These are phyloP conservation scores for Clinocottus analis DNA, from an alignment of 2,113 vertebrate species.

Conservation along the genomic window DNA sequence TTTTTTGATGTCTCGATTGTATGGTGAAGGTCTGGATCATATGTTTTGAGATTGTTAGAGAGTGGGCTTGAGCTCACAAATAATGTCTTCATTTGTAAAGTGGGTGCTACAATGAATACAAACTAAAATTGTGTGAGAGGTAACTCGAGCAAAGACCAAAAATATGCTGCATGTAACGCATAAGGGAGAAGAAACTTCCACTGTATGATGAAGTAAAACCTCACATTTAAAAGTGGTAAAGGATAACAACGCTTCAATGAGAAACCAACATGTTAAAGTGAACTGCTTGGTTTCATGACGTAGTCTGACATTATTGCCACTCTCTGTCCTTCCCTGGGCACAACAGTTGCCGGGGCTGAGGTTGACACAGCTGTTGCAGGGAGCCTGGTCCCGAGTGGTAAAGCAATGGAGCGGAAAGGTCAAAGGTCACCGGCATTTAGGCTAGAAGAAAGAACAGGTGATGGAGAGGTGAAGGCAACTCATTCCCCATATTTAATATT, in stretches of 20 bases:
- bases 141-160: not conserved
- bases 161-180: not conserved
- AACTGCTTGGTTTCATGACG: slow-evolving; percentile 52
- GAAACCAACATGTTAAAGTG: slow-evolving; percentile 3
- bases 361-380: slow-evolving; percentile 84
- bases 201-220: not conserved
- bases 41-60: not conserved
- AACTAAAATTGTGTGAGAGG: not conserved
- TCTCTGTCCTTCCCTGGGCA: slow-evolving; percentile 76
- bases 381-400: slow-evolving; percentile 69
- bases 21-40: not conserved
- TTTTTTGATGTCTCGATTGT: not conserved
- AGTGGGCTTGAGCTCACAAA: not conserved
- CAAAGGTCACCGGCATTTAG: slow-evolving; percentile 79
- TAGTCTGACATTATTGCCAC: slow-evolving; percentile 66
- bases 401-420: slow-evolving; percentile 78
- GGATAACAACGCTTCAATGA: not conserved
- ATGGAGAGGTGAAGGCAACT: slow-evolving; percentile 68
- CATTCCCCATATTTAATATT: slow-evolving; percentile 35
- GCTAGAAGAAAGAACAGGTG: slow-evolving; percentile 83
- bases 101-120: not conserved
- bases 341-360: slow-evolving; percentile 80
- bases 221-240: not conserved
- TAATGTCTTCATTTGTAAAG: not conserved
- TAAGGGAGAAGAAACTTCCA: not conserved